Conservation (phyloP, 1,140 invertebrate species). For the Pachypsylla venusta region DNA sequence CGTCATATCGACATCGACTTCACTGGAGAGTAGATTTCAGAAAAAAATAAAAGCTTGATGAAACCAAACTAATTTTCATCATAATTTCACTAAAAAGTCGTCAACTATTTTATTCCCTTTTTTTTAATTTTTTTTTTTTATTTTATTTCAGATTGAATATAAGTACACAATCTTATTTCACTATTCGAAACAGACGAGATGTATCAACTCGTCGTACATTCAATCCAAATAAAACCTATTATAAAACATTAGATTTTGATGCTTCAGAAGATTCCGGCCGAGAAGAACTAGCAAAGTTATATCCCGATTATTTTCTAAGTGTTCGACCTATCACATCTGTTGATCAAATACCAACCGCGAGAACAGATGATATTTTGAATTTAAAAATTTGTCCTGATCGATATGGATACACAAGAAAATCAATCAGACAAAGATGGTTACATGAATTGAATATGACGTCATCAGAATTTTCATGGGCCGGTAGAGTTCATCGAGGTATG, state of each 20-base stretch:
- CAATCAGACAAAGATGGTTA: not conserved
- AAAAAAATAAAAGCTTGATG: too few species aligned
- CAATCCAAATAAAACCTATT: too few species aligned
- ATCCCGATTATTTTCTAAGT: slow-evolving; percentile 1
- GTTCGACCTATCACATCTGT: not conserved
- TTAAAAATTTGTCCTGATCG: not conserved
- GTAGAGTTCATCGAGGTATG: not conserved
- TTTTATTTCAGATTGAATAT: too few species aligned
- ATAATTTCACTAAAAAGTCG: too few species aligned
- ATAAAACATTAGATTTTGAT: not conserved
- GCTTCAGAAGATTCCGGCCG: not conserved
- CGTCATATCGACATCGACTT: too few species aligned
- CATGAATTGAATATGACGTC: not conserved
- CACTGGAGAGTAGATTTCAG: too few species aligned
- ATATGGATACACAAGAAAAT: not conserved
- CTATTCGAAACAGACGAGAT: too few species aligned
- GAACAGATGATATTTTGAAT: not conserved
- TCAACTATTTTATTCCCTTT: too few species aligned
- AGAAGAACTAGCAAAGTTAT: not conserved
- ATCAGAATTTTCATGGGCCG: not conserved
- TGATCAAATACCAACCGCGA: not conserved
- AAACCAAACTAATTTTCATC: too few species aligned
- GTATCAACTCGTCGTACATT: too few species aligned
- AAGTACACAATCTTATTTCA: too few species aligned
- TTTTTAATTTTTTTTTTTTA: too few species aligned